Evolutionary conservation across 2,797 vertebrate genomes (phyloP).

Genomic region (Helicolenus hilgendorfi): DNA sequence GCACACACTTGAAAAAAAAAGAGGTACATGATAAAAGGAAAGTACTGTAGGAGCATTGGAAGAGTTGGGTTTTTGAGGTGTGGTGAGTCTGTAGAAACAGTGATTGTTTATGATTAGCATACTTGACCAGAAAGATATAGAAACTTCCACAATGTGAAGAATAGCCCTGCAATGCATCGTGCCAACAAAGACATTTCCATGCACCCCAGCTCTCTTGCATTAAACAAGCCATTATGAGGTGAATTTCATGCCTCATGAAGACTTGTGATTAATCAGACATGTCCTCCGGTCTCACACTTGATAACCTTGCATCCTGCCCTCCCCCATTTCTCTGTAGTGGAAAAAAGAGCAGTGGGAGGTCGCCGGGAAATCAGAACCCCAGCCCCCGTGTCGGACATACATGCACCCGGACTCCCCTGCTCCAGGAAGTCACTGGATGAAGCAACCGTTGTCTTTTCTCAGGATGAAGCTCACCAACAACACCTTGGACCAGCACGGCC

Average conservation of each 20-base stretch:
- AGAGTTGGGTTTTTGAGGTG: neutral
- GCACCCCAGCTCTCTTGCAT: neutral
- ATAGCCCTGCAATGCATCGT: neutral
- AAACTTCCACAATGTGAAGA: neutral
- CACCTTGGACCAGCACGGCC: constrained; percentile 93
- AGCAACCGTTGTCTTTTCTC: constrained; percentile 92
- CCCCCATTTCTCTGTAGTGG: constrained; percentile 88
- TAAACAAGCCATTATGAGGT: neutral
- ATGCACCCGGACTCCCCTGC: constrained; percentile 94
- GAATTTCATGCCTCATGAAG: neutral
- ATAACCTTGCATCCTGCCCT: constrained; percentile 10
- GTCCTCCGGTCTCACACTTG: constrained; percentile 36
- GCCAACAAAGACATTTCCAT: neutral
- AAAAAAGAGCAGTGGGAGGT: constrained; percentile 95
- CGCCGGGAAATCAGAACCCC: constrained; percentile 93
- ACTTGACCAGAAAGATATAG: neutral
- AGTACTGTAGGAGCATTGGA: neutral
- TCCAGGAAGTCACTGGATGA: constrained; percentile 95
- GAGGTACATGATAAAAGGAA: constrained; percentile 1
- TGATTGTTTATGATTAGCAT: neutral
- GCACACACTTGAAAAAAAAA: constrained; percentile 54
- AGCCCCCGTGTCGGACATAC: constrained; percentile 92
- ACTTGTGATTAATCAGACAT: constrained; percentile 23
- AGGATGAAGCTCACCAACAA: constrained; percentile 97
- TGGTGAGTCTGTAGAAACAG: neutral